phyloP scores from a whole-genome alignment of 2,113 vertebrate genomes.

The Vicugna pacos region DNA sequence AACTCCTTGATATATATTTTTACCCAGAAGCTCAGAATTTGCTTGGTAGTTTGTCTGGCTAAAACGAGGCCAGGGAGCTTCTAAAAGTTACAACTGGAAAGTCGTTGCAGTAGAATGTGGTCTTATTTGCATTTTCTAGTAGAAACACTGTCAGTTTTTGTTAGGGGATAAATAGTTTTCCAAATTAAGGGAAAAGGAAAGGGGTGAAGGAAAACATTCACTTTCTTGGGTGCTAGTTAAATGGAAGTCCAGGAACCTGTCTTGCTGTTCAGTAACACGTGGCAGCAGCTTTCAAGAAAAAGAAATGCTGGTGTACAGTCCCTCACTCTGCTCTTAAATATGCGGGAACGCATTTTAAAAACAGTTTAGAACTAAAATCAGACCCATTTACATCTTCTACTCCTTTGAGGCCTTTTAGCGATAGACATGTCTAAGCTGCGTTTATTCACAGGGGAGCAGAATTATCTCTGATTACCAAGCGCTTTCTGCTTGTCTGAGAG shows the following conservation, averaged over 20 bases:
- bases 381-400: constrained; percentile 32
- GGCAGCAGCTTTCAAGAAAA: constrained; percentile 29
- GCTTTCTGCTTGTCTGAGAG: constrained; percentile 40
- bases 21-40: background rate
- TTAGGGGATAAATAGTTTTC: background rate
- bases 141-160: background rate
- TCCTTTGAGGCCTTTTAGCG: constrained; percentile 56
- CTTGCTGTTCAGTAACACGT: constrained; percentile 9
- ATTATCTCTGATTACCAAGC: constrained; percentile 65
- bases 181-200: background rate
- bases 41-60: background rate
- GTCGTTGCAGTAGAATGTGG: background rate
- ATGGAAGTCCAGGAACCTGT: background rate
- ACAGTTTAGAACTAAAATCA: constrained; percentile 58
- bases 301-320: background rate
- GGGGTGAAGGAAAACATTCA: background rate
- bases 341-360: constrained; percentile 57
- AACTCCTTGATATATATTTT: background rate
- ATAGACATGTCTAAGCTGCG: background rate
- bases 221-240: background rate
- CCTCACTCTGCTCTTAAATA: constrained; percentile 21
- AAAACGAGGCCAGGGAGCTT: background rate
- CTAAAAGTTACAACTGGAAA: background rate
- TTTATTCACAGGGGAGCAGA: constrained; percentile 41
- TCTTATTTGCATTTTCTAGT: background rate